Evolutionary conservation across 2,113 vertebrate genomes (phyloP), one percentile per base, ranked within the genome.

Genomic region (Chloebia gouldiae): DNA sequence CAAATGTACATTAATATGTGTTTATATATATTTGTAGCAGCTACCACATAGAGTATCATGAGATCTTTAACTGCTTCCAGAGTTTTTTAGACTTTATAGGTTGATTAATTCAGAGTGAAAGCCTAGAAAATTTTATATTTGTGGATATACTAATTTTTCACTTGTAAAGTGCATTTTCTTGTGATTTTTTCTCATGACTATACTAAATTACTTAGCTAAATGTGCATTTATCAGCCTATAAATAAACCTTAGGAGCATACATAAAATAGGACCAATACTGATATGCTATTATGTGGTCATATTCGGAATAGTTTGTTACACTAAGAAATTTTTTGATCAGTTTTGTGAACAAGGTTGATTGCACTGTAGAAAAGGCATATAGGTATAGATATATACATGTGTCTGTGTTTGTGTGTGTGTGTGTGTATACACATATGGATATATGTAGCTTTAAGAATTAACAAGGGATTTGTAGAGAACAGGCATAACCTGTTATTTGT

Each of bases 111-210:
- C 49, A 79, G 77, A 49, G 7, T 54, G 45, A 93, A 95, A 73
- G n/a, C 66, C 75, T 86, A 66, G 44, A 65, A 78, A 94, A 73
- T 70, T 68, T 82, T 4, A 2, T 88, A 68, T 82, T 86, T 79
- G 15, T 40, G 30, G 63, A 61, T 4, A 2, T 73, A 86, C n/a
- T 92, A 22, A 73, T 84, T 95, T 93, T 97, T 90, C 28, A 72
- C 90, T 92, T 94, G 9, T 80, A 72, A 95, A 94, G 23, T 64
- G 49, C n/a, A 59, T 93, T 94, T 75, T 69, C 75, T 81, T 96
- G 33, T 57, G 84, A 77, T 78, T 64, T 83, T 83, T 96, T 91
- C 76, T 88, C 84, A 45, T 73, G 17, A 64, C 57, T 75, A 3
- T 56, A 59, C 27, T 76, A 72, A 91, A 82, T 45, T 45, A 53